Evolutionary conservation across 2,888 invertebrate species (phyloP), one percentile per base, ranked within the genome.

Genomic region (Hirtodrosophila cameraria): DNA sequence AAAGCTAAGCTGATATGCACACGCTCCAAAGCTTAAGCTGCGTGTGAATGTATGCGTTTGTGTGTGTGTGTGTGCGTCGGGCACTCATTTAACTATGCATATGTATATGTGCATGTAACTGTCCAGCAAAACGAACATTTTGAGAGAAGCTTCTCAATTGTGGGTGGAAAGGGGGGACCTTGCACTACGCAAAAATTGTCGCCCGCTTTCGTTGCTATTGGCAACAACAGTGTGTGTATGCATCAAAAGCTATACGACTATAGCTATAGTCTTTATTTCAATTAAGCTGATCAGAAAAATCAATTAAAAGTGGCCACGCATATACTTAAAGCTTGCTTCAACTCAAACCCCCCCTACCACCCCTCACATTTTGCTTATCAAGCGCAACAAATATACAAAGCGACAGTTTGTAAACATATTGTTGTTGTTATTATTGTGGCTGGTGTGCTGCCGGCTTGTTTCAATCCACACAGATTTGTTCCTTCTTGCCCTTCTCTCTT

Each of bases 341-440:
- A 15, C 15, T 27, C 9, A 25, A 13, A 20, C 23, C n/a, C 36
- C 9, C 16, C 18, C 28, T 23, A 1, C n/a, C 9, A 8, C 1
- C n/a, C 18, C 9, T 5, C 58, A 42, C 18, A 45, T 25, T 36
- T 27, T 18, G 43, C 30, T 45, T 23, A 18, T 49, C 12, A 66
- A 42, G 68, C 65, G 82, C 80, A 81, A 81, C 79, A 78, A 84
- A 62, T 67, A 62, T 67, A 58, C 57, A 58, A 71, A 55, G n/a
- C 49, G 61, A 67, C 55, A 60, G 61, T 31, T 42, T 64, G 64
- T 68, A 74, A 74, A 83, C 36, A 68, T 62, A 64, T 45, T 50
- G 33, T 50, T 54, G 27, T 63, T 57, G 53, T 50, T 54, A 23
- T 63, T 57, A 50, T 23, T 23, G 23, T 25, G 36, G 33, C 18